Base-by-base conservation (phyloP, 2,888 invertebrate species). In the Heliconius cydno region DNA sequence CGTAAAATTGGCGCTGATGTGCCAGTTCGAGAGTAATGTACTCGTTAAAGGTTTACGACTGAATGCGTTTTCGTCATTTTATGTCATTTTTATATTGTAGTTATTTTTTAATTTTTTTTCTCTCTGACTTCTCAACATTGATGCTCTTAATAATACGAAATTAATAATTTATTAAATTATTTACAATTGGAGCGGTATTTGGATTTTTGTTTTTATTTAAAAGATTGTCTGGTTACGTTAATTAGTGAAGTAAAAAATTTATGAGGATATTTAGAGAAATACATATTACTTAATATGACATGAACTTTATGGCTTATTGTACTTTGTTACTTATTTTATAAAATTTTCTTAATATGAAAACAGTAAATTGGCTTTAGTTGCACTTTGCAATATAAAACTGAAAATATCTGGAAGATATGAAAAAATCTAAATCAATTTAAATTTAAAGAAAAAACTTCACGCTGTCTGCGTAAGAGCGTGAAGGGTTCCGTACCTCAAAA, bases 31-130 rank as follows among this genome's bases (percentile, higher is more conserved):
- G 94, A 90, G 93, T 93, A 94, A 94, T 92, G 94, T 90, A 92
- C 94, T 94, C 94, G 91, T 95, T 52, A 93, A 95, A 94, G 89
- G 90, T 94, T 95, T 93, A 94, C 90, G 91, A 90, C 90, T 89
- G 88, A 88, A 89, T 90, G 91, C 88, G 87, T 90, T 91, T 90
- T 89, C 86, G 86, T 34, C 34, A 34, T 34, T 34, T 34, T 34
- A 86, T 88, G 87, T 88, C 88, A 90, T 89, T 90, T 90, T 70
- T 46, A 19, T 89, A 89, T 91, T 92, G 90, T 90, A 92, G 91
- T 92, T 88, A 90, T 91, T 92, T 92, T 88, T 85, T 87, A 85
- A 89, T 89, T 87, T 52, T 85, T 75, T 75, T 79, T 82, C 85
- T 82, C 85, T 85, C 4, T 84, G 86, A 85, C 85, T 86, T 84